phyloP scores from a whole-genome alignment of 2,113 vertebrate species.

The Diphyllodes magnificus region DNA sequence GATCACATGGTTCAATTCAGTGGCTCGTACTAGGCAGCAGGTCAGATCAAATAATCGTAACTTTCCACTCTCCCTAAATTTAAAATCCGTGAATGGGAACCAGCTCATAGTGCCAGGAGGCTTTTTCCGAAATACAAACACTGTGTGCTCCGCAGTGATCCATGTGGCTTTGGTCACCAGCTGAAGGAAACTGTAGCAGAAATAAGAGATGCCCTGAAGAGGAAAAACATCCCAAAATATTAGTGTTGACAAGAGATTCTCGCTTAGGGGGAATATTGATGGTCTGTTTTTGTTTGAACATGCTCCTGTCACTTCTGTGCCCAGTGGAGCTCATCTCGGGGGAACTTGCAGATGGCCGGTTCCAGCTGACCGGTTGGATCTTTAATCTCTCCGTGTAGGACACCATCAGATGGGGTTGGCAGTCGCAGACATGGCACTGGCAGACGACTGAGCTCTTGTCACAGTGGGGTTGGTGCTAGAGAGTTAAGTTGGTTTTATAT shows the following conservation, averaged over 20 bases:
- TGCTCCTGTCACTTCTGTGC: background rate
- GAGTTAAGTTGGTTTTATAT: background rate
- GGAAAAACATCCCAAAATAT: background rate
- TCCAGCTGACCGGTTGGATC: background rate
- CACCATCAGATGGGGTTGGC: rapidly evolving
- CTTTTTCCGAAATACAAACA: background rate
- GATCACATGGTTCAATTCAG: background rate
- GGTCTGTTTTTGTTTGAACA: background rate
- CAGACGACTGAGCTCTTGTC: background rate
- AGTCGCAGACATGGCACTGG: rapidly evolving
- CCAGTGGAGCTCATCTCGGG: background rate
- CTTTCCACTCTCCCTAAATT: background rate
- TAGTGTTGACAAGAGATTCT: background rate
- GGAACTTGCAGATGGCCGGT: background rate
- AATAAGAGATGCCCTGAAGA: background rate
- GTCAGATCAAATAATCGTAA: background rate
- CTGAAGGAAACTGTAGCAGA: background rate
- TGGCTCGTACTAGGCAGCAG: background rate
- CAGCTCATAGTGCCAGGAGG: background rate
- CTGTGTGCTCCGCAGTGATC: background rate
- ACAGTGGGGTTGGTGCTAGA: rapidly evolving
- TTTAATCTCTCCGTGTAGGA: rapidly evolving
- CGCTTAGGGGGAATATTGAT: background rate
- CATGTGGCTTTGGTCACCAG: background rate
- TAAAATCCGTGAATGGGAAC: background rate